Base-by-base conservation (phyloP, 2,888 invertebrate genomes). In the Dasysyrphus tricinctus region DNA sequence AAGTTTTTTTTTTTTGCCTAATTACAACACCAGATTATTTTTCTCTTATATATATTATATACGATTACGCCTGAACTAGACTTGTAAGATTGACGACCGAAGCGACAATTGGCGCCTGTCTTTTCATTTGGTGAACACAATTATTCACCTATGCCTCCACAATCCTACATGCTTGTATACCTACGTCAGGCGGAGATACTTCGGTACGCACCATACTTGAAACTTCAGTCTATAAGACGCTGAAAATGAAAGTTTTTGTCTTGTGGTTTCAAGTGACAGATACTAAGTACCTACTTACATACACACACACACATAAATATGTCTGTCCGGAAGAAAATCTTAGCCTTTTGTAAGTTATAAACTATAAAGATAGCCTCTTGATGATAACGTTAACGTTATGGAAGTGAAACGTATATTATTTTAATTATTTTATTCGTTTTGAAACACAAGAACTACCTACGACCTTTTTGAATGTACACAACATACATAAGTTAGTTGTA, bases 181-280 rank as follows among this genome's bases (percentile, higher is more conserved):
- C n/a, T n/a, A 37, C 39, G 37, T 12, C 37, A 67, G 11, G 34
- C 34, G 3, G 49, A 51, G 19, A 32, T 44, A 57, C 57, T 57
- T 44, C 6, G 44, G 37, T 34, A 70, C 16, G 37, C 19, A 70
- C 16, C 54, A 49, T 54, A 69, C 69, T 54, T 54, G 69, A 69
- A 39, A 59, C 54, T 69, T 9, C 54, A 56, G 57, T 47, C 37
- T 61, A 32, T 56, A 59, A 32, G 57, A 57, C 39, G 61, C 74
- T 63, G 78, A 86, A 86, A 86, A 81, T 63, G 85, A 81, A 81
- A 86, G 85, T 86, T 78, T 86, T 78, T 73, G 12, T 49, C 29
- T 61, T n/a, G 57, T 42, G 42, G 57, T 67, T 69, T 77, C 70
- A 78, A 63, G 47, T 77, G 16, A n/a, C 56, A 49, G 47, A 65